These are phyloP conservation scores for Gerris lacustris DNA, from an alignment of 2,888 invertebrate genomes.

Conservation along the genomic window DNA sequence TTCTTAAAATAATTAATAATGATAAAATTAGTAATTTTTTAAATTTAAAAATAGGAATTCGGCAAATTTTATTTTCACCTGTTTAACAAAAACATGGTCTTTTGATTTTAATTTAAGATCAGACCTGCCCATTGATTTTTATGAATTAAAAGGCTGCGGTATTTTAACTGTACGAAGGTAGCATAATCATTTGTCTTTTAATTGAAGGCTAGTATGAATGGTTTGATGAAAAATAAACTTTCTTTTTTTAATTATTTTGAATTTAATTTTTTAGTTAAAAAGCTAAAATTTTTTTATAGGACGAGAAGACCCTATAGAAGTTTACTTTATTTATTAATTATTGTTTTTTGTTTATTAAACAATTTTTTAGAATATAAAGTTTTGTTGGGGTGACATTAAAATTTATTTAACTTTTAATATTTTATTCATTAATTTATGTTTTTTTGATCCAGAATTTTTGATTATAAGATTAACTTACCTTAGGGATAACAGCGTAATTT, in stretches of 20 bases:
- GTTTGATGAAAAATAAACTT: conserved; percentile 40
- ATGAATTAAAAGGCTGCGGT: conserved; percentile 59
- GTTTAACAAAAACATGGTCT: conserved; percentile 70
- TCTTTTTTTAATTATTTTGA: conserved; percentile 45
- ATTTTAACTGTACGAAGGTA: conserved; percentile 68
- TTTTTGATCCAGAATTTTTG: conserved; percentile 45
- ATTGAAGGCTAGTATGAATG: conserved; percentile 64
- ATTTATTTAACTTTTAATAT: conserved; percentile 38
- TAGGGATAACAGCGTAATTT: conserved; percentile 77
- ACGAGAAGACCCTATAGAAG: conserved; percentile 72
- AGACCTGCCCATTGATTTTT: conserved; percentile 56
- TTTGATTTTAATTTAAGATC: conserved; percentile 50
- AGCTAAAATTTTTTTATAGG: conserved; percentile 50
- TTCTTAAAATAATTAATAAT: conserved; percentile 8
- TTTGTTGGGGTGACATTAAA: conserved; percentile 52
- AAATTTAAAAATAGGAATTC: conserved; percentile 47
- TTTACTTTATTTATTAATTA: conserved; percentile 41
- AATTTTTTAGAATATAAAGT: conserved; percentile 35
- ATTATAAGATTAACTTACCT: conserved; percentile 61
- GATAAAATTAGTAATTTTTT: conserved; percentile 14
- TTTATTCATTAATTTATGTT: conserved; percentile 42
- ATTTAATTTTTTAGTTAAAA: conserved; percentile 52
- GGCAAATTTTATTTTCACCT: conserved; percentile 49
- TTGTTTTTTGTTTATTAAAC: no score
- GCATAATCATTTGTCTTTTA: conserved; percentile 70